Evolutionary conservation across 2,113 vertebrate genomes (phyloP).

Genomic region (Bos indicus): DNA sequence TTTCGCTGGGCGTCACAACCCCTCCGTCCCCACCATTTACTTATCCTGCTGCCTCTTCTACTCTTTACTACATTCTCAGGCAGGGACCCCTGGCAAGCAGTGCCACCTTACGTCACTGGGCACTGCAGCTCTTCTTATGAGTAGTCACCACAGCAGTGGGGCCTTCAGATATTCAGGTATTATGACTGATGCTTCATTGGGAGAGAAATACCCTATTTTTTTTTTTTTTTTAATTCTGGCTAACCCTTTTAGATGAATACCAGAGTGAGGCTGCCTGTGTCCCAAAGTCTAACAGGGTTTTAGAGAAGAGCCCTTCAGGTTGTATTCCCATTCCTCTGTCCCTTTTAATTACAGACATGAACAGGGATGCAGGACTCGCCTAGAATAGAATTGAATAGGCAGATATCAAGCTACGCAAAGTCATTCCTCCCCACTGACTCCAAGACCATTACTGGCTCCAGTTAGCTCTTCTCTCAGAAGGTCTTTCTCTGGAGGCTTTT

Average conservation of each 20-base stretch:
- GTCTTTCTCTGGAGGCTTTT: background rate
- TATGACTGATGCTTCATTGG: background rate
- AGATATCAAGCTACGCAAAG: background rate
- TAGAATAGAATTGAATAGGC: background rate
- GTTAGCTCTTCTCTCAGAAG: background rate
- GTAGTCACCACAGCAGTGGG: too few species aligned
- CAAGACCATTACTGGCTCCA: background rate
- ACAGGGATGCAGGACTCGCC: rapidly evolving
- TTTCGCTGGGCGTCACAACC: background rate
- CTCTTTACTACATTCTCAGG: background rate
- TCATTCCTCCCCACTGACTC: background rate
- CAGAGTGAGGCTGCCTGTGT: background rate
- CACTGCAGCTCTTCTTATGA: background rate
- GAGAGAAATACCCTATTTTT: background rate
- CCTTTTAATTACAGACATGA: background rate
- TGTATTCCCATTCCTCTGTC: background rate
- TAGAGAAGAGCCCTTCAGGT: background rate
- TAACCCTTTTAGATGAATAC: background rate
- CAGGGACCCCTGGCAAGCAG: background rate
- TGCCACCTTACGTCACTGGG: background rate
- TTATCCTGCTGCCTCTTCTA: background rate
- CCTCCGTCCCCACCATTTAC: rapidly evolving
- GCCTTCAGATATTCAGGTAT: background rate
- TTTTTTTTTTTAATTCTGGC: background rate
- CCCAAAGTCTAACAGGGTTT: background rate